These are phyloP conservation scores for Erannis defoliaria DNA, from an alignment of 2,888 invertebrate genomes.

Conservation along the genomic window DNA sequence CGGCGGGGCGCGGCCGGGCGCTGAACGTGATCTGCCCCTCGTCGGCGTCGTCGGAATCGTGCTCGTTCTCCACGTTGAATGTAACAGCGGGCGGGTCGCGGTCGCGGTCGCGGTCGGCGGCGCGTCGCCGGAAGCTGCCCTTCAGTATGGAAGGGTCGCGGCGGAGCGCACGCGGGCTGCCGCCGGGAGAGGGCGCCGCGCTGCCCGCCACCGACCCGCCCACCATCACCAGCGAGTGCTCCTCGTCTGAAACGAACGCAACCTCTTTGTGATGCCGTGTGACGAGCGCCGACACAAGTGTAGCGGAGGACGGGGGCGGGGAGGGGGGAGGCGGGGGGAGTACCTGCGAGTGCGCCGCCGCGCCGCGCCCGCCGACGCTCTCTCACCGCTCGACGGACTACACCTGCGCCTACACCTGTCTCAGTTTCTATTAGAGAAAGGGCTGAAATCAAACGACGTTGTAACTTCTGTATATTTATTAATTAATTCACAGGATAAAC, in stretches of 20 bases:
- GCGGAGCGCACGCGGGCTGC: constrained; percentile 60
- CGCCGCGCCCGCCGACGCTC: constrained; percentile 31
- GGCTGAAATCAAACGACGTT: constrained; percentile 68
- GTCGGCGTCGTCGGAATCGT: constrained; percentile 73
- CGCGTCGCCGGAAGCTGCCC: constrained; percentile 64
- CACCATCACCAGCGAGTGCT: constrained; percentile 62
- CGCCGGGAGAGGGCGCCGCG: constrained; percentile 58
- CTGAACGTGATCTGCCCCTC: constrained; percentile 81
- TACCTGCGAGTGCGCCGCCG: constrained; percentile 37
- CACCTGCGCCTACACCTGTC: constrained; percentile 34
- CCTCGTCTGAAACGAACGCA: constrained; percentile 75
- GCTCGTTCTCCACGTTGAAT: constrained; percentile 81
- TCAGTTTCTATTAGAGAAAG: constrained; percentile 44
- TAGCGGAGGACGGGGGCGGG: constrained; percentile 22
- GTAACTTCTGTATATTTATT: constrained; percentile 68
- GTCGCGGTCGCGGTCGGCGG: constrained; percentile 46
- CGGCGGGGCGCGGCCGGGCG: constrained; percentile 58
- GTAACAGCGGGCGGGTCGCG: constrained; percentile 75
- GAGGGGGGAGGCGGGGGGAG: constrained; percentile 36
- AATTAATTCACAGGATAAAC: constrained; percentile 38
- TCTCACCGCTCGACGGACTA: constrained; percentile 8
- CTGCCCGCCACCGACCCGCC: constrained; percentile 45
- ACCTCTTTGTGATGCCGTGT: constrained; percentile 38
- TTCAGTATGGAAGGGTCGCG: constrained; percentile 72
- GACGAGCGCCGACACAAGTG: background rate